Base-by-base conservation (phyloP, 2,888 invertebrate genomes). In the Macrosoma leucophasiata region DNA sequence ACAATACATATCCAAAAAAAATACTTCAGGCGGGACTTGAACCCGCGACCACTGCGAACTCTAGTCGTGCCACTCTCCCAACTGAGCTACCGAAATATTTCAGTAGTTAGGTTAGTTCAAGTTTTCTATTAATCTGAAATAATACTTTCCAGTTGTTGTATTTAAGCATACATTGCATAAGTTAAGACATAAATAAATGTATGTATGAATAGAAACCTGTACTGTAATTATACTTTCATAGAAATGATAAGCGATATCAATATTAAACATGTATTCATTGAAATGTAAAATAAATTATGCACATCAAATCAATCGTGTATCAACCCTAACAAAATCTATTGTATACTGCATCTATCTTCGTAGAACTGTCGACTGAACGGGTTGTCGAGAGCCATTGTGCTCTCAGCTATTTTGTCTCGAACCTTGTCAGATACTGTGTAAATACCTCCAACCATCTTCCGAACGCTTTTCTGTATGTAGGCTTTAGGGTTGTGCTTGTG, bases 361-460 rank as follows among this genome's bases (percentile, higher is more conserved):
- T 77, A 77, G 26, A 77, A 76, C n/a, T 71, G 72, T 0, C 59
- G 62, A 36, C 63, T 64, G 22, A 77, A 76, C 0, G 75, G 72
- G 10, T 74, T 74, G 21, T 75, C 67, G 15, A 76, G 31, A 0
- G 67, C 67, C 43, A 74, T 19, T 0, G 73, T 70, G 18, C 66
- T 74, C 15, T 72, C 72, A 0, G 72, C 71, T 33, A 75, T 61
- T 32, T 68, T 75, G 23, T 75, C 74, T n/a, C 66, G 48, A 0
- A 76, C 63, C 50, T 52, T 70, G 31, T 76, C 73, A 0, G 74
- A 71, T 2, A 73, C 68, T 8, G 52, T 67, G 41, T 74, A 73
- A 4, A 74, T 59, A 0, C 65, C 56, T 2, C 68, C 69, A 0
- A 75, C 68, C 32, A 75, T 43, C 44, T 52, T 74, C 10, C 62